Evolutionary conservation across 2,888 invertebrate genomes (phyloP).

Genomic region (Chloroclysta siterata): DNA sequence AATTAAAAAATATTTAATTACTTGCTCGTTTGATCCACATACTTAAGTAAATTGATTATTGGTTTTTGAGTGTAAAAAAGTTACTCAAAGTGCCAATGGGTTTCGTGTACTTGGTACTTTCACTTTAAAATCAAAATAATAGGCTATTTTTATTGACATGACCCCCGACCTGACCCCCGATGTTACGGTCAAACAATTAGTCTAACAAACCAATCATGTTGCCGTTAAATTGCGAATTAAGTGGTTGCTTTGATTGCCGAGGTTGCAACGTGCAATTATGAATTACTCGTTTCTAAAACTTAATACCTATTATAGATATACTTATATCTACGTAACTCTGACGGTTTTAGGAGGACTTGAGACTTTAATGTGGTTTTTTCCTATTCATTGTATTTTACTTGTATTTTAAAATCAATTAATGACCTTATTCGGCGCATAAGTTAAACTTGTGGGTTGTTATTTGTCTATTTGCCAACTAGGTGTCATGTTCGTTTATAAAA

Average conservation of each 20-base stretch:
- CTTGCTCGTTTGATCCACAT: too few species aligned
- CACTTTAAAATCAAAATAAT: constrained; percentile 32
- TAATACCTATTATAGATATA: background rate
- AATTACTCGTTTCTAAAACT: constrained; percentile 30
- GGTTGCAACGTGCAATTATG: constrained; percentile 29
- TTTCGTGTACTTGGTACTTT: too few species aligned
- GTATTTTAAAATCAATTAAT: too few species aligned
- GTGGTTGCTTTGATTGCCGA: constrained; percentile 40
- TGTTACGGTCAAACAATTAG: constrained; percentile 41
- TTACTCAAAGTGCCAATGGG: too few species aligned
- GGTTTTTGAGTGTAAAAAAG: background rate
- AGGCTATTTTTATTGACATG: constrained; percentile 30
- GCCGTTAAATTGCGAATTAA: constrained; percentile 39
- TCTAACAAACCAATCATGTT: constrained; percentile 44
- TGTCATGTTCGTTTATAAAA: background rate
- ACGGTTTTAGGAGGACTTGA: background rate
- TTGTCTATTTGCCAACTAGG: background rate
- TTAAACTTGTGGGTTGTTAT: background rate
- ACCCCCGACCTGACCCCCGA: constrained; percentile 36
- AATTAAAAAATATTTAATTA: background rate
- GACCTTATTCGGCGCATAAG: too few species aligned
- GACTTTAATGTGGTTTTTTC: background rate
- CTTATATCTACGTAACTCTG: background rate
- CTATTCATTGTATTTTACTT: too few species aligned
- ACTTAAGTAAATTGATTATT: too few species aligned